Percentiles rank a stretch among this genome's conserved stretches.
These are phyloP conservation scores for Rhabdophis nuchalis DNA, from an alignment of 2,797 vertebrate species.

Conservation along the genomic window DNA sequence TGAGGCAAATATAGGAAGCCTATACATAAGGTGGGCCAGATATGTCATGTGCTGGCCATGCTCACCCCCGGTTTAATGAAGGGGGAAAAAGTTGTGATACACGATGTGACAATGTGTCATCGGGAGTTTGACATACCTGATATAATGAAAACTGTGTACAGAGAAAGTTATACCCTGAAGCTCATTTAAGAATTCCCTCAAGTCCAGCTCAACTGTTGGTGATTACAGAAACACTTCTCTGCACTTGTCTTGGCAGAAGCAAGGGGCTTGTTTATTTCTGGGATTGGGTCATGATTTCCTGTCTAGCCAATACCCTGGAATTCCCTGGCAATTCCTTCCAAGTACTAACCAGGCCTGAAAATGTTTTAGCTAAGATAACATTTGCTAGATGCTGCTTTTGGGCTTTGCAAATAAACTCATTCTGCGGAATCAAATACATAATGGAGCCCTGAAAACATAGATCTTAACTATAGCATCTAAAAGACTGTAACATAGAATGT, in stretches of 20 bases:
- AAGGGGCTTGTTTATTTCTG: not conserved
- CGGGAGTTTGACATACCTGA: no score
- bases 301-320: not conserved
- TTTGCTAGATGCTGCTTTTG: not conserved
- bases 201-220: not conserved
- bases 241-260: not conserved
- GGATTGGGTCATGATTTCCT: not conserved
- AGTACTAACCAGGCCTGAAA: not conserved
- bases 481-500: not conserved
- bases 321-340: not conserved
- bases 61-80: no score
- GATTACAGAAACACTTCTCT: not conserved
- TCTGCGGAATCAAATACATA: not conserved
- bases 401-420: not conserved
- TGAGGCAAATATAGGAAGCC: not conserved
- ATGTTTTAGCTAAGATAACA: not conserved
- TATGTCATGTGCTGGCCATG: no score
- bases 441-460: not conserved
- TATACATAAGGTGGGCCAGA: no score
- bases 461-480: not conserved
- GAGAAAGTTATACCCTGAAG: not conserved
- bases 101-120: no score
- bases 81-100: no score
- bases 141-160: not conserved
- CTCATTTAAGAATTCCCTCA: not conserved